These are phyloP conservation scores for Bovichtus variegatus DNA, from an alignment of 2,797 vertebrate genomes.

Conservation along the genomic window DNA sequence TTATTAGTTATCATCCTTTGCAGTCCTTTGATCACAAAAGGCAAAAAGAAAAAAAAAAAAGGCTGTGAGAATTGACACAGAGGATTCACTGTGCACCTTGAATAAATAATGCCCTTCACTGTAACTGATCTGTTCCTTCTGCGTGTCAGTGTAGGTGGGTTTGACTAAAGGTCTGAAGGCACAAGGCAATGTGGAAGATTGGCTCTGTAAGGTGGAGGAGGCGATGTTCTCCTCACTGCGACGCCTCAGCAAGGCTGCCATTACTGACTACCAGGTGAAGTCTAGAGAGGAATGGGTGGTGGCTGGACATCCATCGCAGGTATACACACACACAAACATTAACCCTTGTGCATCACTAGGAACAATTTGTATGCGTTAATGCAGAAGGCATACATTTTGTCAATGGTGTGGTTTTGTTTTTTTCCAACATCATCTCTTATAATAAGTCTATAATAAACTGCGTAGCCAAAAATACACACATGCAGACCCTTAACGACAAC, in stretches of 20 bases:
- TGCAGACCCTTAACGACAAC: too few species aligned
- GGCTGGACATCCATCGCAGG: constrained; percentile 89
- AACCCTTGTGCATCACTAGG: too few species aligned
- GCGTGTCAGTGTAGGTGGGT: constrained; percentile 79
- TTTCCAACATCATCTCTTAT: too few species aligned
- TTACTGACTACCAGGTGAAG: constrained; percentile 87
- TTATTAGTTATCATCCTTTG: background rate
- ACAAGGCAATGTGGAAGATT: constrained; percentile 92
- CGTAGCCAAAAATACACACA: too few species aligned
- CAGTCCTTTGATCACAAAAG: background rate
- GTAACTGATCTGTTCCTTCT: background rate
- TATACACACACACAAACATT: constrained; percentile 19
- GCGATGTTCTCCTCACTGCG: constrained; percentile 89
- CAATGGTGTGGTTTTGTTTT: too few species aligned
- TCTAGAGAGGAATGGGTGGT: constrained; percentile 86
- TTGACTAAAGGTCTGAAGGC: constrained; percentile 90
- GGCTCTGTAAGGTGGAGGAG: constrained; percentile 91
- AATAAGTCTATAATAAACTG: too few species aligned
- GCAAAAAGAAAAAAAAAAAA: background rate
- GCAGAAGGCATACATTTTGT: too few species aligned
- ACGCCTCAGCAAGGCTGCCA: constrained; percentile 88
- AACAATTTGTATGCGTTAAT: too few species aligned
- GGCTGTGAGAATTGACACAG: background rate
- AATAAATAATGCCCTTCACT: background rate
- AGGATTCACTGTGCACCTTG: background rate